These are phyloP conservation scores for Neoarius graeffei DNA, from an alignment of 2,113 vertebrate genomes.

Conservation along the genomic window DNA sequence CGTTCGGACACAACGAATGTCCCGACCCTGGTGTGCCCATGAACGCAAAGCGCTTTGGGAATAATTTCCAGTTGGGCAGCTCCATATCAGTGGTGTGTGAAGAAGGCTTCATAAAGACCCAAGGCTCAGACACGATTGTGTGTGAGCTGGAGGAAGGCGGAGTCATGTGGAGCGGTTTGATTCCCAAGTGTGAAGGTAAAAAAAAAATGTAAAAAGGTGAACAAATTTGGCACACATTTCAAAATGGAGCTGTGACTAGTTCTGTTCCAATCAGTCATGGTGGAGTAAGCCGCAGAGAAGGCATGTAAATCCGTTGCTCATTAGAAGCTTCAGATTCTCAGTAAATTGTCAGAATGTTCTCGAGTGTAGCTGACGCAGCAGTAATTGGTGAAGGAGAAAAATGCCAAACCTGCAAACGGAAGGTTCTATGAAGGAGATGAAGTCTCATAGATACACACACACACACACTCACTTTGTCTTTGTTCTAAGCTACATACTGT, in stretches of 20 bases:
- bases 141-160: conserved; percentile 89
- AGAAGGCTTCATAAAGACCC: conserved; percentile 98
- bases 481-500: neutral
- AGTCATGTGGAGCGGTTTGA: conserved; percentile 96
- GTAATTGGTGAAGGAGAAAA: conserved; percentile 21
- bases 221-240: neutral
- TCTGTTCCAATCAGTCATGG: conserved; percentile 27
- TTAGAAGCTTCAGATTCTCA: conserved; percentile 8
- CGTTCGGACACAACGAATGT: conserved; percentile 97
- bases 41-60: conserved; percentile 91
- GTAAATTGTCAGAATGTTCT: conserved; percentile 26
- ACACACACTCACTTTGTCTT: neutral
- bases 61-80: conserved; percentile 93
- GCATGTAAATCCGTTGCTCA: conserved; percentile 1
- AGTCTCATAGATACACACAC: neutral
- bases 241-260: neutral
- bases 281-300: neutral
- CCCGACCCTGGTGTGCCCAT: conserved; percentile 93
- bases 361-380: conserved; percentile 11
- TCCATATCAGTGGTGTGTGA: conserved; percentile 96
- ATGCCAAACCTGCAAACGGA: neutral
- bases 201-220: neutral
- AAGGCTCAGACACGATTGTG: conserved; percentile 95
- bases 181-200: conserved; percentile 94
- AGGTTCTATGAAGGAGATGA: neutral